Evolutionary conservation across 2,888 invertebrate genomes (phyloP), one percentile per base, ranked within the genome.

Genomic region (Trypoxylon attenuatum): DNA sequence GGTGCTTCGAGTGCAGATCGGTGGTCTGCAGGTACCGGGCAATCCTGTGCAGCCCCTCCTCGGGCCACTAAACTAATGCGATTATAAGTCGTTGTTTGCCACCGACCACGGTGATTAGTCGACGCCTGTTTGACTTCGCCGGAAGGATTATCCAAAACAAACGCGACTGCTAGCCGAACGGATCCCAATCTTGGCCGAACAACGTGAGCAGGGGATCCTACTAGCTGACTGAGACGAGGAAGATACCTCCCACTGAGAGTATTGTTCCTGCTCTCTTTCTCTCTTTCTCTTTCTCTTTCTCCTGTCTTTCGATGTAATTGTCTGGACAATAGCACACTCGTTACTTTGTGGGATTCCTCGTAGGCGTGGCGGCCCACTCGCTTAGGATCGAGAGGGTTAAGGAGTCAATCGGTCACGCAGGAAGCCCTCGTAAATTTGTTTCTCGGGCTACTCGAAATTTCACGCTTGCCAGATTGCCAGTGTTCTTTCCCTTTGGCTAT

Each of bases 311-410:
- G 51, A 55, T 63, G 58, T 76, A 76, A 78, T 77, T 70, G 68
- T 50, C 42, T 13, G 64, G 60, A 76, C 75, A 77, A 78, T 76
- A 45, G 42, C 5, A 1, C 33, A 10, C 73, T 81, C 80, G 78
- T 81, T 81, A 80, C 69, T 58, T 80, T 76, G 79, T 54, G 79
- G 77, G 76, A 43, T 63, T 58, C 21, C 45, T 51, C 29, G 39
- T 52, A 43, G 67, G 65, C 60, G 67, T 55, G 67, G 55, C 56
- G 22, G 43, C 5, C 5, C 38, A 19, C 29, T 16, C 29, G 10
- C 22, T 6, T 0, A 8, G n/a, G 23, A 22, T 21, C 18, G 38
- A 54, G 45, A 54, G 58, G 66, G 56, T 33, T 51, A 27, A 51
- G 66, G 5, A 62, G 62, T 38, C 47, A 49, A 61, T 71, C 50